Evolutionary conservation across 2,888 invertebrate species (phyloP), one percentile per base, ranked within the genome.

Genomic region (Timandra comae): DNA sequence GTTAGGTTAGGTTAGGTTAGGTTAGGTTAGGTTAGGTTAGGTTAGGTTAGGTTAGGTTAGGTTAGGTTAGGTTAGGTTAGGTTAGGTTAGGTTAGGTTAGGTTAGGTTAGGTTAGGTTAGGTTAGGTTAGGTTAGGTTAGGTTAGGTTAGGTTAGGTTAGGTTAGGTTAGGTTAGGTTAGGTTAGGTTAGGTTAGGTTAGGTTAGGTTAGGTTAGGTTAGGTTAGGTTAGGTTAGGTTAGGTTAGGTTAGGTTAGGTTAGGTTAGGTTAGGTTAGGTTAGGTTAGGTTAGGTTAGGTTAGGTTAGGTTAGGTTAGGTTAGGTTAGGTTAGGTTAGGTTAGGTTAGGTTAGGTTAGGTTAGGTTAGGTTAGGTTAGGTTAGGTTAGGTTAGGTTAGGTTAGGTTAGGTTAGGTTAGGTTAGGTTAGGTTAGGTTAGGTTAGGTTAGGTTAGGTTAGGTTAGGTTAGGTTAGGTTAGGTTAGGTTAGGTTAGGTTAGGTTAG

Each of bases 1-100:
- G 39, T 39, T 39, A 39, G 35, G 39, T 39, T 39, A 35, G 34
- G 35, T 39, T 39, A 35, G 39, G 35, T 39, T 39, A 39, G 34
- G 39, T 34, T 35, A 32, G 32, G 39, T 39, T 38, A 33, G 31
- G 38, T 38, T 39, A 30, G 30, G 35, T 35, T 35, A 35, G 35
- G 33, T 33, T 28, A 33, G 33, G 33, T 33, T 33, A 33, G 33
- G 33, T 33, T 33, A 27, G 29, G 33, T 35, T 35, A 27, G 29
- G 30, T 35, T 35, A 27, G 35, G 35, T 35, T 35, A 35, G 29
- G 29, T 35, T 35, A 30, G 29, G 35, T 35, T 30, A 30, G 35
- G 35, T 35, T 35, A 35, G 29, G 35, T 35, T 30, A 30, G 35
- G 35, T 35, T 35, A 30, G 30, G 35, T 35, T 35, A 30, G 30